phyloP scores from a whole-genome alignment of 2,888 invertebrate species.

The Anaspis maculata region DNA sequence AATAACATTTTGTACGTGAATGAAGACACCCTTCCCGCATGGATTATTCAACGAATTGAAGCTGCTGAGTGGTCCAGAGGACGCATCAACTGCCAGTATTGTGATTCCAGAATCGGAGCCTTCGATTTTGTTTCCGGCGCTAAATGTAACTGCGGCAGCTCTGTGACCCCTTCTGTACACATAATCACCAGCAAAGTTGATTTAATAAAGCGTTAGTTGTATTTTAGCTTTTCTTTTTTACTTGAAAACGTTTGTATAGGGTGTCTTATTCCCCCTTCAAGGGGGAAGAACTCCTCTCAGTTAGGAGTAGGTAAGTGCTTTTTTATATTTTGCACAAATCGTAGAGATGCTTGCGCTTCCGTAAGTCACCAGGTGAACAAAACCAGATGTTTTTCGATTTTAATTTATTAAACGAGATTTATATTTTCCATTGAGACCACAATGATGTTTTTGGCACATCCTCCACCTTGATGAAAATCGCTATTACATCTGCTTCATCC shows the following conservation, averaged over 20 bases:
- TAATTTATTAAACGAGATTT: too few species aligned
- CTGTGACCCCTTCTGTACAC: constrained; percentile 52
- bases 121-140: constrained; percentile 59
- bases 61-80: constrained; percentile 57
- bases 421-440: too few species aligned
- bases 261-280: too few species aligned
- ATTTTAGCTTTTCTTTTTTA: too few species aligned
- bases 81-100: constrained; percentile 55
- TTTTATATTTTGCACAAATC: too few species aligned
- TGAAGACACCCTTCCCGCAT: constrained; percentile 50
- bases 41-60: constrained; percentile 49
- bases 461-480: neutral
- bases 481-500: neutral
- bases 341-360: too few species aligned
- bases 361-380: too few species aligned
- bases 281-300: too few species aligned
- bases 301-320: too few species aligned
- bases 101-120: constrained; percentile 54
- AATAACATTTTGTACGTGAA: constrained; percentile 44
- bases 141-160: constrained; percentile 52
- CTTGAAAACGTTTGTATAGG: too few species aligned
- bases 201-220: constrained; percentile 28
- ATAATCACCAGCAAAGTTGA: constrained; percentile 58
- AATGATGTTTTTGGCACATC: too few species aligned
- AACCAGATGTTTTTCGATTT: too few species aligned